Percentiles rank a stretch among this genome's conserved stretches.
These are phyloP conservation scores for Poeciliopsis presidionis DNA, from an alignment of 2,797 vertebrate species.

Conservation along the genomic window DNA sequence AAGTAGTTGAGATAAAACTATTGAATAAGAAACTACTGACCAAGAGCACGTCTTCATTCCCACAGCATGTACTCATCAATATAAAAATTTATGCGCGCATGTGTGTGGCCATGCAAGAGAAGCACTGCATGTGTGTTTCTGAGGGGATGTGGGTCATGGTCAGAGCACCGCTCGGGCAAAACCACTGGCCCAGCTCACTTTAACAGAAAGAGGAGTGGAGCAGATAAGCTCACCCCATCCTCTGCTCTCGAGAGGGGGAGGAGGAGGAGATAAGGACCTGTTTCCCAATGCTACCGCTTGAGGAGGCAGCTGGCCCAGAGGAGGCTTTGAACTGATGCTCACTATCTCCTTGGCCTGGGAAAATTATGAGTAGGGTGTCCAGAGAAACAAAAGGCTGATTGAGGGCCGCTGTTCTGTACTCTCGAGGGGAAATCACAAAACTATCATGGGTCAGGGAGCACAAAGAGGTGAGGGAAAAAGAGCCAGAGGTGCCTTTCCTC, in stretches of 20 bases:
- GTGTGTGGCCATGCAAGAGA: constrained; percentile 57
- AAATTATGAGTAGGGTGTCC: constrained; percentile 73
- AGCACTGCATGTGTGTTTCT: constrained; percentile 56
- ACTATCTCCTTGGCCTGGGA: constrained; percentile 80
- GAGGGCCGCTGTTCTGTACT: constrained; percentile 63
- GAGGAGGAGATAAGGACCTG: constrained; percentile 69
- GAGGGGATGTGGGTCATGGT: constrained; percentile 80
- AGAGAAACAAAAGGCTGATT: constrained; percentile 77
- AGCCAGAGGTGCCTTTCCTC: constrained; percentile 61
- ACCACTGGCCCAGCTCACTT: constrained; percentile 80
- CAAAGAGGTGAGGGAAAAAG: constrained; percentile 33
- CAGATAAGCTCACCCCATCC: constrained; percentile 82
- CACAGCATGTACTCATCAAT: constrained; percentile 8
- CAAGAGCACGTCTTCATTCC: constrained; percentile 3
- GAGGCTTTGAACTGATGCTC: constrained; percentile 82
- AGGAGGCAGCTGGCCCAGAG: constrained; percentile 68
- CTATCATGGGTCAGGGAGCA: constrained; percentile 72
- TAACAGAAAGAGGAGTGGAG: constrained; percentile 74
- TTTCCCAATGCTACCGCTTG: constrained; percentile 75
- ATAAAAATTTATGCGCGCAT: constrained; percentile 28
- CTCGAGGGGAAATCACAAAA: constrained; percentile 64
- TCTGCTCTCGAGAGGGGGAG: constrained; percentile 50
- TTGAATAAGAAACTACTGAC: constrained; percentile 9
- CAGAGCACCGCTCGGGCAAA: constrained; percentile 68
- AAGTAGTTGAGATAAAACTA: constrained; percentile 15